Conservation (phyloP, 1,140 invertebrate genomes). For the Papilio aristodemus region DNA sequence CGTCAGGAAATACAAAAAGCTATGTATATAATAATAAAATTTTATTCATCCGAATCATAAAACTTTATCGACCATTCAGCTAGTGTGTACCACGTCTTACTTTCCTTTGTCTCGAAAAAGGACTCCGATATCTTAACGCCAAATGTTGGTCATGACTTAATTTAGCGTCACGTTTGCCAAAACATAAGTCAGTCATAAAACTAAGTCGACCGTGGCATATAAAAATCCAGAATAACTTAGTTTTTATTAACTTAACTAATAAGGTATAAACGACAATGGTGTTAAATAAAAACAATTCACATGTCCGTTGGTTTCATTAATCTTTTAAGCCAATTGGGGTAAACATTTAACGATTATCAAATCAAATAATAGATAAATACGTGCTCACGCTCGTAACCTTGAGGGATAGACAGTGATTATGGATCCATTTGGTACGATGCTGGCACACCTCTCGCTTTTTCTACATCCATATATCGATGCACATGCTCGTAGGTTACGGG, state of each 20-base stretch:
- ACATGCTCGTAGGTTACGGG: too few relatives aligned
- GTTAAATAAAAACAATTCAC: background rate
- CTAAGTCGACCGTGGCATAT: background rate
- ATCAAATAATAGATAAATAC: too few relatives aligned
- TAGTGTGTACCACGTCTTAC: slow-evolving; percentile 14
- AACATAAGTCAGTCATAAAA: slow-evolving; percentile 25
- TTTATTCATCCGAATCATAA: background rate
- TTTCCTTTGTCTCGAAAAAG: slow-evolving; percentile 23
- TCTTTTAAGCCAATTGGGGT: too few relatives aligned
- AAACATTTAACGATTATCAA: too few relatives aligned
- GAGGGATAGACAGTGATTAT: too few relatives aligned
- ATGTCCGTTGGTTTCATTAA: too few relatives aligned
- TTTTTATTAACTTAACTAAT: background rate
- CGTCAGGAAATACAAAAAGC: too few relatives aligned
- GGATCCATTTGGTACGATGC: too few relatives aligned
- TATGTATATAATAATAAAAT: too few relatives aligned
- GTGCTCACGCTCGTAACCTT: too few relatives aligned
- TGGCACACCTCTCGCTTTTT: too few relatives aligned
- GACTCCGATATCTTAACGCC: slow-evolving; percentile 14
- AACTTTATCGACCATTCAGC: background rate
- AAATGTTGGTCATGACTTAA: slow-evolving; percentile 29
- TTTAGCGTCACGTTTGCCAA: slow-evolving; percentile 27
- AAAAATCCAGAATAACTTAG: background rate
- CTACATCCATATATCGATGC: too few relatives aligned
- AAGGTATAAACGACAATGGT: background rate